Conservation (phyloP, 2,797 vertebrate species). For the Chanos chanos region DNA sequence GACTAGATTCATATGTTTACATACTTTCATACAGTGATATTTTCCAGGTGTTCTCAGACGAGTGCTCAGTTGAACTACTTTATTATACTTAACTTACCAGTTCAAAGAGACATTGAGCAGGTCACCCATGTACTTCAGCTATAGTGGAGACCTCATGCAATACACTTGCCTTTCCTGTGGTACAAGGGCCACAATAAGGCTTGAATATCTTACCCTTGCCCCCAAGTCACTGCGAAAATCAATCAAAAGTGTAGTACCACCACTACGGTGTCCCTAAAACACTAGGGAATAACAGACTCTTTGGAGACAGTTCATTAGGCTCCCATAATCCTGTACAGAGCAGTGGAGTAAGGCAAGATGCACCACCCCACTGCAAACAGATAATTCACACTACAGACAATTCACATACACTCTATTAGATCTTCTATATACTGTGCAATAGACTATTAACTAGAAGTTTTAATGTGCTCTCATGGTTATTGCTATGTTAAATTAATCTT, state of each 20-base stretch:
- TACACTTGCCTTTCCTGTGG: constrained; percentile 21
- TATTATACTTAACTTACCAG: not conserved
- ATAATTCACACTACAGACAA: too few relatives aligned
- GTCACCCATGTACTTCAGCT: not conserved
- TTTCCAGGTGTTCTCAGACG: not conserved
- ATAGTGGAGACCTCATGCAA: constrained; percentile 15
- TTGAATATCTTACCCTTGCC: constrained; percentile 18
- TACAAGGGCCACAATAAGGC: constrained; percentile 26
- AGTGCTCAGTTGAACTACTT: not conserved
- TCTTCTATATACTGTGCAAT: too few relatives aligned
- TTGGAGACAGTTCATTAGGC: not conserved
- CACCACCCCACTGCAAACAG: too few relatives aligned
- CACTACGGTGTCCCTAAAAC: not conserved
- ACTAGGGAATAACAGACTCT: constrained; percentile 18
- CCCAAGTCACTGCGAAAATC: constrained; percentile 27
- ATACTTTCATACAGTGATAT: not conserved
- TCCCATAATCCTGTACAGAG: not conserved
- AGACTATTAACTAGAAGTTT: too few relatives aligned
- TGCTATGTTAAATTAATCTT: too few relatives aligned
- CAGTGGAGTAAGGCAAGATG: not conserved
- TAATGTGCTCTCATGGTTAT: too few relatives aligned
- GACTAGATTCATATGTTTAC: not conserved
- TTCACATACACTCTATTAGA: too few relatives aligned
- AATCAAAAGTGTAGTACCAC: constrained; percentile 14
- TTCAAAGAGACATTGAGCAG: not conserved